Evolutionary conservation across 2,888 invertebrate genomes (phyloP), one percentile per base, ranked within the genome.

Genomic region (Aphodius sticticus): DNA sequence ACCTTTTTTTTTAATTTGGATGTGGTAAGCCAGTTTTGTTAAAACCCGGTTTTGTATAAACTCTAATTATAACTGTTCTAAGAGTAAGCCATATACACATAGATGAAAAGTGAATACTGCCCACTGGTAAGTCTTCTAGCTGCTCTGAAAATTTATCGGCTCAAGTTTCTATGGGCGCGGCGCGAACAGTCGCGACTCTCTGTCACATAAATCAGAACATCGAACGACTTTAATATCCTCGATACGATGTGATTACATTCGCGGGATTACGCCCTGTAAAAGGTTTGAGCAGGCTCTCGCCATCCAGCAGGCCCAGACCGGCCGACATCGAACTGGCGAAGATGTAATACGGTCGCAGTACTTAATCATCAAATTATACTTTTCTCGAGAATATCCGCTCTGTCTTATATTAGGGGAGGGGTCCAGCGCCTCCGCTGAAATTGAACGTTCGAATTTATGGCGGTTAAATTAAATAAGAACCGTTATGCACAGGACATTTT

Each of bases 211-310:
- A 87, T 87, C 87, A 87, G 84, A 26, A 82, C 83, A 86, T 85
- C 84, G 85, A 86, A 84, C 85, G 86, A 86, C 85, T 87, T 86
- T 87, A 87, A 87, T 87, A 86, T 86, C 84, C 85, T 76, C 84
- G 86, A 86, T 87, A 85, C 86, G 86, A 86, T 87, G 86, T 86
- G 86, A 87, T 87, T 86, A 87, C 85, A 85, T 83, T 83, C 84
- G 79, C 77, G 38, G 82, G 77, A 81, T 79, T 76, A 70, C 80
- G 69, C 80, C 77, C 71, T 26, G 70, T 76, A 76, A 80, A 79
- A 69, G 78, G 78, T 69, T 76, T 69, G 70, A 76, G 74, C 35
- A 35, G 76, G 26, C 69, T 26, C 26, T 69, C 76, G 35, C n/a
- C 16, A 53, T 16, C 69, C 72, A 16, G 72, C 70, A 72, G 53